Conservation (phyloP, 2,888 invertebrate genomes). For the Neoaliturus tenellus region DNA sequence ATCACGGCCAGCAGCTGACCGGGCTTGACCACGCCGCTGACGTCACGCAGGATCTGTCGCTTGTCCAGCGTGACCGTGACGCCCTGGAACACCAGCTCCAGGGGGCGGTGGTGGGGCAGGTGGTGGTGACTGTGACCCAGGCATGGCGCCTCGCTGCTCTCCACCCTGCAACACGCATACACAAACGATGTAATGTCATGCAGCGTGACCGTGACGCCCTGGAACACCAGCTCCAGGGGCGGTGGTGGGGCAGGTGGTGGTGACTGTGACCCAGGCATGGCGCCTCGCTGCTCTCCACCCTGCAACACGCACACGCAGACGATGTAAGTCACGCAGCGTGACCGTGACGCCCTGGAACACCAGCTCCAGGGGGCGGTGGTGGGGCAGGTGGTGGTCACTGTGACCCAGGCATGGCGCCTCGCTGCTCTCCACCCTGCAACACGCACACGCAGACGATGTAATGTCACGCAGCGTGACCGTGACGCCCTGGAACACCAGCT, state of each 20-base stretch:
- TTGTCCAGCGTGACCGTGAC: constrained; percentile 76
- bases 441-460: too few species aligned
- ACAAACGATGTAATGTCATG: too few species aligned
- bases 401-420: too few species aligned
- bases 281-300: constrained; percentile 75
- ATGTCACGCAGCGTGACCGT: too few species aligned
- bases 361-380: too few species aligned
- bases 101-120: constrained; percentile 72
- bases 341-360: too few species aligned
- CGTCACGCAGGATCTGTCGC: constrained; percentile 80
- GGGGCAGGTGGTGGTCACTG: too few species aligned
- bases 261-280: constrained; percentile 61
- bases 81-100: constrained; percentile 81
- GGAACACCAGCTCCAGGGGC: constrained; percentile 82
- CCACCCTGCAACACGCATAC: constrained; percentile 73
- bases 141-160: constrained; percentile 72
- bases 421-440: too few species aligned
- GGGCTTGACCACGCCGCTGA: constrained; percentile 84
- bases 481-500: too few species aligned
- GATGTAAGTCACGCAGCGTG: too few species aligned
- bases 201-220: constrained; percentile 77
- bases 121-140: constrained; percentile 61
- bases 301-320: constrained; percentile 68
- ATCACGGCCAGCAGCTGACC: constrained; percentile 88
- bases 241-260: constrained; percentile 67